phyloP scores from a whole-genome alignment of 2,113 vertebrate genomes.

The Apodemus sylvaticus region DNA sequence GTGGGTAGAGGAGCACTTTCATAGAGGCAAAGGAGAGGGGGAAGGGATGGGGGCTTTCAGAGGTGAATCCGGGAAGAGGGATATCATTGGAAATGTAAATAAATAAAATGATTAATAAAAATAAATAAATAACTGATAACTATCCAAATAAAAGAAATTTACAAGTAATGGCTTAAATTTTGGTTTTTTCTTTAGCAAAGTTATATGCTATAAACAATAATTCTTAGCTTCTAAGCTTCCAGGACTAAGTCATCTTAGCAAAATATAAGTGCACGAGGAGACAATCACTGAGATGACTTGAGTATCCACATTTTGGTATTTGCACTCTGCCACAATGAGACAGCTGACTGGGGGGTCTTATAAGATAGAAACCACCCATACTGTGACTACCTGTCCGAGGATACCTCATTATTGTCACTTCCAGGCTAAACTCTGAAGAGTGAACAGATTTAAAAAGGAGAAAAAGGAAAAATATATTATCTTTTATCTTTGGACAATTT shows the following conservation, averaged over 20 bases:
- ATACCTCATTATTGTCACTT: constrained; percentile 37
- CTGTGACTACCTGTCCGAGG: neutral
- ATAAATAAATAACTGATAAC: no score
- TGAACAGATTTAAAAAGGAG: neutral
- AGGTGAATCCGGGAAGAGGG: no score
- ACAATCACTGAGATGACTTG: neutral
- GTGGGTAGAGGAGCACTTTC: no score
- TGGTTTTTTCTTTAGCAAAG: constrained; percentile 1
- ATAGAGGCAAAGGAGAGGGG: no score
- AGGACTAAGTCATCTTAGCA: neutral
- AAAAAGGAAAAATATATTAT: neutral
- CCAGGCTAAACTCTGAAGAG: constrained; percentile 26
- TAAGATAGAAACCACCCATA: neutral
- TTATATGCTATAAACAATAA: neutral
- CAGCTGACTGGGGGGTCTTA: neutral
- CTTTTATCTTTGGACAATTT: no score
- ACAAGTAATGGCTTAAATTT: neutral
- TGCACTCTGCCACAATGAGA: neutral
- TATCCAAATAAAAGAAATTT: neutral
- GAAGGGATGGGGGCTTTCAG: no score
- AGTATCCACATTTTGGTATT: neutral
- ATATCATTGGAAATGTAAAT: no score
- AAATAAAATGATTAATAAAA: no score
- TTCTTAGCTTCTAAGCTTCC: neutral
- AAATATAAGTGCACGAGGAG: constrained; percentile 26